Base-by-base conservation (phyloP, 1,140 invertebrate species). In the Drosophila micromelanica region DNA sequence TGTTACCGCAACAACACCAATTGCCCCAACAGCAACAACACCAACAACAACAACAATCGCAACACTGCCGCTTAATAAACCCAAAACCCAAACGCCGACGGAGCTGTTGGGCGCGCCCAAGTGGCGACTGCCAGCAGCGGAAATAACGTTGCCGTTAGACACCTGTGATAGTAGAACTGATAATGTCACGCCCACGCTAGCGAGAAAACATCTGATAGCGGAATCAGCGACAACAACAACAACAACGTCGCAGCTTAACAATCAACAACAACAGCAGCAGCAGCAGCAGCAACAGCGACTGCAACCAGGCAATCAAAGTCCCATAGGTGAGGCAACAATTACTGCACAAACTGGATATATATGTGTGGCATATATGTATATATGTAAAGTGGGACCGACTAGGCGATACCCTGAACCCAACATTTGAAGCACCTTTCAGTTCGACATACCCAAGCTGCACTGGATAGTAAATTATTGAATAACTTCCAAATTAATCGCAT, bases 271-370 rank as follows among this genome's bases (percentile, higher is more conserved):
- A 40, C 54, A 81, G 40, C 57, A 72, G 40, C 73, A 82, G 13
- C 73, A 77, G 32, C 73, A 73, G 11, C 73, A 75, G 12, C 78
- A 74, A 13, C 84, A 77, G 12, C 85, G 90, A 17, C 35, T 91
- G 57, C 90, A 82, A 20, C 64, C 82, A 7, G 91, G 91, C 17
- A 92, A 92, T 75, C 91, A 92, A 13, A 92, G 91, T 73, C 91
- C 91, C 65, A 90, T 92, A 62, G 91, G 91, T 92, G 52, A 40
- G 3, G 9, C 3, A 5, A 3, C n/a, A n/a, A 35, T 35, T 2
- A 35, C 32, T 35, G 32, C 32, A 35, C 20, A 23, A 3, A 23
- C 20, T 23, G 7, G 32, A 35, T 35, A 35, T 35, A 35, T 35
- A 7, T 8, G 32, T 0, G 2, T 27, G 27, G 27, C 5, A 27